These are phyloP conservation scores for Coptodon bakossiorum DNA, from an alignment of 2,113 vertebrate species.

Conservation along the genomic window DNA sequence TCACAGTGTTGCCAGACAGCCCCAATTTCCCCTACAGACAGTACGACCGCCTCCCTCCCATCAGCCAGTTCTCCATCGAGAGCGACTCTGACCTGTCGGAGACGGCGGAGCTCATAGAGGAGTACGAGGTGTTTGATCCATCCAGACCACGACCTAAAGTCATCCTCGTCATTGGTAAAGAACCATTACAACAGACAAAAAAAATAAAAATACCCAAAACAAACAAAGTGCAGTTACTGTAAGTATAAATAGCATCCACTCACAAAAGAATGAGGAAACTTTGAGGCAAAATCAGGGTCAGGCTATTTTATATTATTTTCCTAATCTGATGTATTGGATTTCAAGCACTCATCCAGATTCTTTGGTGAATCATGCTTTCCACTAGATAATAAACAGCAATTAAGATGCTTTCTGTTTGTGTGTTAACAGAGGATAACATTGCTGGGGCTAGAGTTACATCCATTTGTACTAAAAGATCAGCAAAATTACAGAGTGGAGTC, in stretches of 20 bases:
- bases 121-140: conserved; percentile 96
- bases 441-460: background rate
- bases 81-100: conserved; percentile 97
- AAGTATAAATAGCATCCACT: background rate
- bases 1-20: conserved; percentile 90
- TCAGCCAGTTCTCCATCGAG: conserved; percentile 98
- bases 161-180: conserved; percentile 93
- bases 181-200: background rate
- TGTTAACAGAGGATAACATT: background rate
- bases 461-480: background rate
- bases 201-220: background rate
- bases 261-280: background rate
- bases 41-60: conserved; percentile 94
- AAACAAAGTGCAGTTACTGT: background rate
- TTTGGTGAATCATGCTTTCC: background rate
- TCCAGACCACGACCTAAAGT: conserved; percentile 87
- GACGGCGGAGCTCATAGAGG: conserved; percentile 96
- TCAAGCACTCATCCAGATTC: background rate
- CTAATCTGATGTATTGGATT: background rate
- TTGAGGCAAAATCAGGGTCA: background rate
- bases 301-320: background rate
- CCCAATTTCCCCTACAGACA: conserved; percentile 90
- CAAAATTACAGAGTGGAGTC: background rate
- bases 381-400: background rate
- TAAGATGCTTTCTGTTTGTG: background rate